phyloP scores from a whole-genome alignment of 2,113 vertebrate genomes.

The Brachypteracias leptosomus region DNA sequence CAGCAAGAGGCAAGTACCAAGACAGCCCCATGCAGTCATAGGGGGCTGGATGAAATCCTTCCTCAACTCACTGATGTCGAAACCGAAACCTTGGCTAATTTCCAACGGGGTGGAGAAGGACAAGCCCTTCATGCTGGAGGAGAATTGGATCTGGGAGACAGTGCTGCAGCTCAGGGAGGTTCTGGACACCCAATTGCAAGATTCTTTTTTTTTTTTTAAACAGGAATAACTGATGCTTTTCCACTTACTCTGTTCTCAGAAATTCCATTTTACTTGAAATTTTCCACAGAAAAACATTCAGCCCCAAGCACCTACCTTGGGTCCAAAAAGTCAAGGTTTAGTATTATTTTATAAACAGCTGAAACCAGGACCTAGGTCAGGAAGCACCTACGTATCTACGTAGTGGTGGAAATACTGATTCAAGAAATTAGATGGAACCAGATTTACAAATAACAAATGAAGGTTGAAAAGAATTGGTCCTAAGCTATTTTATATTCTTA shows the following conservation, averaged over 20 bases:
- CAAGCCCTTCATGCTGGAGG: background rate
- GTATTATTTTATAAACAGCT: background rate
- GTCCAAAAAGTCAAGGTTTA: background rate
- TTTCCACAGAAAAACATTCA: background rate
- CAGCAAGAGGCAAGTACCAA: background rate
- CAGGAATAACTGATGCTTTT: background rate
- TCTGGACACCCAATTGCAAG: background rate
- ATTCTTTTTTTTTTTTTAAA: background rate
- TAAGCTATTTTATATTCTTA: background rate
- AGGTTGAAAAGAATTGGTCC: background rate
- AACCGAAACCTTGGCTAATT: background rate
- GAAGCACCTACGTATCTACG: background rate
- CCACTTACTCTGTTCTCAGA: background rate
- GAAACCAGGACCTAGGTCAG: background rate
- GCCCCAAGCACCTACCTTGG: background rate
- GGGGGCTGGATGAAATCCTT: background rate
- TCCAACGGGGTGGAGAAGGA: background rate
- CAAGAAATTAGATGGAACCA: background rate
- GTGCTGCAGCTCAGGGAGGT: background rate
- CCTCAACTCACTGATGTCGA: background rate
- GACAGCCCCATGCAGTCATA: accelerated
- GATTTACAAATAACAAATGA: background rate
- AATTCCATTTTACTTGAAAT: background rate
- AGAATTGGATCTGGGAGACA: background rate
- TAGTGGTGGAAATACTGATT: background rate